These are phyloP conservation scores for Anguilla anguilla DNA, from an alignment of 2,797 vertebrate species.

Conservation along the genomic window DNA sequence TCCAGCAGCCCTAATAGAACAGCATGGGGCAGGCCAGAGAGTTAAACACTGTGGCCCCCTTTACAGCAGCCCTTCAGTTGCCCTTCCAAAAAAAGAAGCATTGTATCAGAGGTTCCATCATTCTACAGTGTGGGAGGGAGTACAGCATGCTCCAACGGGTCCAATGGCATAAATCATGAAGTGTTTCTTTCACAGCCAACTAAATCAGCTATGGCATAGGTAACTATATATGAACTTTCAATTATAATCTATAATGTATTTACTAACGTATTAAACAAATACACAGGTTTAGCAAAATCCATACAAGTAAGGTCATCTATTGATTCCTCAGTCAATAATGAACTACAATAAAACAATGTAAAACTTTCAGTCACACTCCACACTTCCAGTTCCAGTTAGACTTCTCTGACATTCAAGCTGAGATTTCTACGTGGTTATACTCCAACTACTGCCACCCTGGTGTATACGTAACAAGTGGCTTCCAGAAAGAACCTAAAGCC, in stretches of 20 bases:
- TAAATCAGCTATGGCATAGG: background rate
- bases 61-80: background rate
- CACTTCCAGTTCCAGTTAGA: no score
- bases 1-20: background rate
- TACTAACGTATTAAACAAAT: background rate
- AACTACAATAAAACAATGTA: background rate
- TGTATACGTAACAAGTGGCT: background rate
- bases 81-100: constrained; percentile 3
- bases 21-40: no score
- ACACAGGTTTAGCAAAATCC: background rate
- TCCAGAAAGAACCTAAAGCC: no score
- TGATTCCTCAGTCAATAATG: background rate
- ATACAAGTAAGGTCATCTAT: background rate
- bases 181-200: background rate
- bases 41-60: background rate
- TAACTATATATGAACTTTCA: background rate
- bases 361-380: background rate
- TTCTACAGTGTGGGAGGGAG: background rate
- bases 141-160: background rate
- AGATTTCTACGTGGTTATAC: background rate
- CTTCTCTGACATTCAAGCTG: background rate
- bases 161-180: background rate
- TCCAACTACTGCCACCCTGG: background rate
- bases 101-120: background rate
- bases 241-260: background rate